Evolutionary conservation across 1,140 invertebrate genomes (phyloP).

Genomic region (Aphis gossypii): DNA sequence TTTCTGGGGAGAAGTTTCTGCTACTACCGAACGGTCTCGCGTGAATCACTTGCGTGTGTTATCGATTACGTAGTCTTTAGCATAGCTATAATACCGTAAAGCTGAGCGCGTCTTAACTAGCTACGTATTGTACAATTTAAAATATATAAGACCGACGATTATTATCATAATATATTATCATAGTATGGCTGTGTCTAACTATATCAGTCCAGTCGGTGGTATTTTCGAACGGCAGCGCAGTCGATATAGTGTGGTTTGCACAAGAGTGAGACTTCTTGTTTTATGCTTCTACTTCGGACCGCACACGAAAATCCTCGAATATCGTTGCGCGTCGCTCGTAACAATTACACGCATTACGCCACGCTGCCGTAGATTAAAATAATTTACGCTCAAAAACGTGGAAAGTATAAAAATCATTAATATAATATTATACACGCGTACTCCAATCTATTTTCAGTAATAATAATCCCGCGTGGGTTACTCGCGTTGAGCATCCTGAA

Average conservation of each 20-base stretch:
- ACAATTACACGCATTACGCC: neutral
- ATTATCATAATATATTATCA: neutral
- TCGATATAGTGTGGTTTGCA: neutral
- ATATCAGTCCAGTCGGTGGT: neutral
- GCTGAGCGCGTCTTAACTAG: neutral
- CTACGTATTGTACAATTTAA: neutral
- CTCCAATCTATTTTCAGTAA: conserved; percentile 14
- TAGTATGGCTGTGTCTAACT: neutral
- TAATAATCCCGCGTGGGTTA: neutral
- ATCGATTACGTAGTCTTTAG: neutral
- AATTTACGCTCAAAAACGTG: neutral
- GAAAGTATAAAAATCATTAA: conserved; percentile 34
- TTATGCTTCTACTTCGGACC: neutral
- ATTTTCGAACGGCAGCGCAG: neutral
- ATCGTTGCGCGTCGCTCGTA: neutral
- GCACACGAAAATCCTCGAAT: neutral
- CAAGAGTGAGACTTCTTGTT: neutral
- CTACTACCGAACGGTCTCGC: neutral
- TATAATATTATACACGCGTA: neutral
- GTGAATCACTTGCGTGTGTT: neutral
- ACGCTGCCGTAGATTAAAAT: neutral
- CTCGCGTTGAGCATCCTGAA: too few species aligned
- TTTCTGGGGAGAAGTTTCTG: neutral
- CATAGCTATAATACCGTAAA: neutral
- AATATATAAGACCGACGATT: neutral